phyloP scores from a whole-genome alignment of 2,113 vertebrate species.

The Engraulis encrasicolus region DNA sequence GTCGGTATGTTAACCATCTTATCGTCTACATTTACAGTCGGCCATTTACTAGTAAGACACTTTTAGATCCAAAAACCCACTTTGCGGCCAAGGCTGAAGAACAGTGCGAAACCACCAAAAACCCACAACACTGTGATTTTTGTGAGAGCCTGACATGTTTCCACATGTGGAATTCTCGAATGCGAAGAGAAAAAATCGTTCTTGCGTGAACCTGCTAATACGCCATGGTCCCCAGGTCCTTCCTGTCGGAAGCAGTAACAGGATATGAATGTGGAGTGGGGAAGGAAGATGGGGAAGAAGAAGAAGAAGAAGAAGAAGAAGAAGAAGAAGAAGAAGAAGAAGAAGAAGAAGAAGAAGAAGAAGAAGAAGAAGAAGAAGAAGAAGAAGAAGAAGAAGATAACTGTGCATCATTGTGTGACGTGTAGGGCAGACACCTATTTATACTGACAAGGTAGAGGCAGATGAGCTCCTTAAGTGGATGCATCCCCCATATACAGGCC shows the following conservation, averaged over 20 bases:
- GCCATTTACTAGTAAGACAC: background rate
- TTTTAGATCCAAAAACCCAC: background rate
- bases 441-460: slow-evolving; percentile 22
- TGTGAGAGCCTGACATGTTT: background rate
- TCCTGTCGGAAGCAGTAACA: no score
- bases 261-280: background rate
- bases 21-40: background rate
- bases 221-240: background rate
- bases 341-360: no score
- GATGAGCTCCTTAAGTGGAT: slow-evolving; percentile 41
- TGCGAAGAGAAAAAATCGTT: slow-evolving; percentile 33
- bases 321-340: no score
- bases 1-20: background rate
- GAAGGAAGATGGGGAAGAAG: background rate
- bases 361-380: no score
- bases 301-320: no score
- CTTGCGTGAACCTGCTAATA: slow-evolving; percentile 9
- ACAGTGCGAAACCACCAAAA: background rate
- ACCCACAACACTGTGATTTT: no score
- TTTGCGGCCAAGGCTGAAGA: background rate
- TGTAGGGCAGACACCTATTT: slow-evolving; percentile 26
- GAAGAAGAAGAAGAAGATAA: no score
- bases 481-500: no score
- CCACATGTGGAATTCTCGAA: background rate
- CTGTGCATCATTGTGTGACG: no score